phyloP scores from a whole-genome alignment of 1,140 invertebrate species.

The Anagrus nilaparvatae region DNA sequence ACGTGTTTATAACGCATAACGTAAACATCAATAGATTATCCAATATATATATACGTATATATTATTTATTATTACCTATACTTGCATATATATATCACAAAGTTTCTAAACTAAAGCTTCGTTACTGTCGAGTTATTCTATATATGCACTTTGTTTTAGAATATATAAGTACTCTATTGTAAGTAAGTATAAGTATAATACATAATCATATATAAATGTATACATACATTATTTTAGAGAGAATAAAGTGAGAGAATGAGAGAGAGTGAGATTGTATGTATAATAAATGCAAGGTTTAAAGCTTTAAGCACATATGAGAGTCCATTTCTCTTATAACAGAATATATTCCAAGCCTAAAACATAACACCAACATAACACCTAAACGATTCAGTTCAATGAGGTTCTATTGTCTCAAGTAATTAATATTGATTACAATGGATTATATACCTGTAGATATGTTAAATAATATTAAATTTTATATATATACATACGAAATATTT shows the following conservation, averaged over 20 bases:
- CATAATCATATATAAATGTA: not conserved
- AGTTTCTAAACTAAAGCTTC: too few species aligned
- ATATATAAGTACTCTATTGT: constrained; percentile 26
- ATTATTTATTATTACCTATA: constrained; percentile 24
- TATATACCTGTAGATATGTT: too few species aligned
- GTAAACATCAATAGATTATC: constrained; percentile 44
- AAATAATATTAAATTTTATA: too few species aligned
- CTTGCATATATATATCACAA: constrained; percentile 14
- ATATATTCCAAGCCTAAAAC: too few species aligned
- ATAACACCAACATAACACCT: constrained; percentile 23
- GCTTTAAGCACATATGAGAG: too few species aligned
- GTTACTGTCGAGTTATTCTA: constrained; percentile 11
- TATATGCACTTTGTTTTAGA: constrained; percentile 9
- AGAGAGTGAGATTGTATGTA: constrained; percentile 2
- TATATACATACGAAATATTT: too few species aligned
- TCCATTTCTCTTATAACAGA: too few species aligned
- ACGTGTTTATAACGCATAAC: constrained; percentile 39
- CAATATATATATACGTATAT: constrained; percentile 30
- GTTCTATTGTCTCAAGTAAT: constrained; percentile 45
- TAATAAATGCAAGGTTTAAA: not conserved
- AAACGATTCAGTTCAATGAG: constrained; percentile 43
- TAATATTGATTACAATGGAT: constrained; percentile 44
- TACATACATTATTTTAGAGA: constrained; percentile 6
- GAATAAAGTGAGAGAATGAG: not conserved
- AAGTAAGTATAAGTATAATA: constrained; percentile 26